A percentile compares a stretch with the other conserved stretches of the same genome.
phyloP scores from a whole-genome alignment of 2,797 vertebrate species.

The Enteromius anoplus region DNA sequence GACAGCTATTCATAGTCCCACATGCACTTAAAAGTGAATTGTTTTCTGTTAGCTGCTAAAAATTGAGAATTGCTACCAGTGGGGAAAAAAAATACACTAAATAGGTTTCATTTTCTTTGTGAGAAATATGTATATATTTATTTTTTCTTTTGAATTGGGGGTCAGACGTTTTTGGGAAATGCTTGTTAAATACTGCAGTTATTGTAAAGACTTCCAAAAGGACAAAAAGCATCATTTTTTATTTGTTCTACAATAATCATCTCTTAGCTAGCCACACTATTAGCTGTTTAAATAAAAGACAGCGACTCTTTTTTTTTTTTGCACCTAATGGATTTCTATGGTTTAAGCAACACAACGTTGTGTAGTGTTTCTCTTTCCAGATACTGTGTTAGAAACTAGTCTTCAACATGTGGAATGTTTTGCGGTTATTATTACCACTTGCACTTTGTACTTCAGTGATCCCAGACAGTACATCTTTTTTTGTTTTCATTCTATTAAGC shows the following conservation, averaged over 20 bases:
- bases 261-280: background rate
- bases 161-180: background rate
- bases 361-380: constrained; percentile 31
- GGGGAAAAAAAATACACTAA: background rate
- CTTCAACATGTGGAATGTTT: constrained; percentile 54
- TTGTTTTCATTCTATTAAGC: constrained; percentile 24
- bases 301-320: constrained; percentile 27
- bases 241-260: background rate
- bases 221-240: background rate
- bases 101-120: background rate
- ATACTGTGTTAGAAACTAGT: constrained; percentile 29
- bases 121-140: background rate
- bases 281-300: background rate
- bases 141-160: background rate
- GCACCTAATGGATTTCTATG: constrained; percentile 47
- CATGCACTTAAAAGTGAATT: background rate
- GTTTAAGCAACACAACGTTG: constrained; percentile 44
- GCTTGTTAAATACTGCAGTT: background rate
- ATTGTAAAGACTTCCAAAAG: background rate
- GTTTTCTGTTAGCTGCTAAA: background rate
- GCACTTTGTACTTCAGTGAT: constrained; percentile 59
- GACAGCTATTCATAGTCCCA: background rate
- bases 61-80: background rate
- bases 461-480: constrained; percentile 39
- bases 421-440: constrained; percentile 49